These are phyloP conservation scores for Eclectus roratus DNA, from an alignment of 2,113 vertebrate species.

Conservation along the genomic window DNA sequence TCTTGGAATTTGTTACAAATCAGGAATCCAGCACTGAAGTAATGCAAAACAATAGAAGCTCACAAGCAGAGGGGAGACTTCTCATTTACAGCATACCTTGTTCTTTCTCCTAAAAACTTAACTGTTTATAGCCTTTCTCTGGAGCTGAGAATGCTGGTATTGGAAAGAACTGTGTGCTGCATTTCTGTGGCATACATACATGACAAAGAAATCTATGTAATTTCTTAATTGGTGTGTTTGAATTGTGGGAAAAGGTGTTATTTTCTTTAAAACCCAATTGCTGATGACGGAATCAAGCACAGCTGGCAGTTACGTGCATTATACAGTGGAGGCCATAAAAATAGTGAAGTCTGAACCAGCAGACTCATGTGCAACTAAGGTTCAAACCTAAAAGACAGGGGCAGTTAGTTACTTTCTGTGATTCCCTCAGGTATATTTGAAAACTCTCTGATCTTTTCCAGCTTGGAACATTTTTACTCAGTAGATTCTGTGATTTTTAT, in stretches of 20 bases:
- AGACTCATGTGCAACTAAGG: background rate
- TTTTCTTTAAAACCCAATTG: background rate
- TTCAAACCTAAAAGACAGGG: background rate
- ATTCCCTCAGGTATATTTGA: background rate
- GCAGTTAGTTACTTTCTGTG: background rate
- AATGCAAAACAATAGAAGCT: conserved; percentile 68
- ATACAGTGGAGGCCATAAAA: conserved; percentile 2
- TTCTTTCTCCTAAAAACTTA: background rate
- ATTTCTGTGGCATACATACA: background rate
- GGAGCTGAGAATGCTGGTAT: background rate
- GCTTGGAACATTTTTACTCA: background rate
- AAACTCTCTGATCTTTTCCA: background rate
- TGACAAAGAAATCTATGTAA: background rate
- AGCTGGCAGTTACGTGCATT: background rate
- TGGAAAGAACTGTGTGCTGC: background rate
- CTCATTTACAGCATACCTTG: background rate
- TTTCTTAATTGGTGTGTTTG: background rate
- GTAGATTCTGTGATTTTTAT: background rate
- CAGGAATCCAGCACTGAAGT: conserved; percentile 72
- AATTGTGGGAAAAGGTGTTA: background rate
- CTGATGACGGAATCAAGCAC: conserved; percentile 20
- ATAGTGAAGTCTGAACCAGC: conserved; percentile 22
- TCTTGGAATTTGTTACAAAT: conserved; percentile 75
- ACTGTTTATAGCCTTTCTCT: background rate
- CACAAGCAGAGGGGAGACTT: background rate